Percentiles rank a stretch among this genome's conserved stretches.
Conservation (phyloP, 2,797 vertebrate species). For the Galaxias olidus region DNA sequence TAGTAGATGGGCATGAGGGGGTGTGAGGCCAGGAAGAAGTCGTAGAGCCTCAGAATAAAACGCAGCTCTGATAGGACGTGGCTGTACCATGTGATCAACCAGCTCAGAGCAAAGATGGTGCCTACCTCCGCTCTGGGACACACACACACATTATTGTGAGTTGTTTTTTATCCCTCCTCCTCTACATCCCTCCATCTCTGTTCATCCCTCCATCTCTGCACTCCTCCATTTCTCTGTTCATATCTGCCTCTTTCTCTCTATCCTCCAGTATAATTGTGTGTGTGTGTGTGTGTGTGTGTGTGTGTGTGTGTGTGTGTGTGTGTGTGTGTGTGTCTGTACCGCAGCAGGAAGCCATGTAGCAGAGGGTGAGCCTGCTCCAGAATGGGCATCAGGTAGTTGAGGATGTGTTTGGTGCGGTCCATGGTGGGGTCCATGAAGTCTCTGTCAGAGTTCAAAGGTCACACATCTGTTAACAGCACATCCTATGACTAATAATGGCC, state of each 20-base stretch:
- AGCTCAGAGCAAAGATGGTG: constrained; percentile 97
- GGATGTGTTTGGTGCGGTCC: constrained; percentile 98
- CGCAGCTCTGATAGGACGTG: constrained; percentile 95
- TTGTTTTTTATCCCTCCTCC: not conserved
- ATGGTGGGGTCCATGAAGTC: constrained; percentile 99
- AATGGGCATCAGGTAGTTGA: constrained; percentile 99
- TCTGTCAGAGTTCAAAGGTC: constrained; percentile 62
- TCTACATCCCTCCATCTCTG: not conserved
- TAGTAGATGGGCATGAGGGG: constrained; percentile 99
- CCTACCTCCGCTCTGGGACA: constrained; percentile 90
- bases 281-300: too few relatives aligned
- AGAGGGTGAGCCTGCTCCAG: constrained; percentile 95
- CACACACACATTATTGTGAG: constrained; percentile 5
- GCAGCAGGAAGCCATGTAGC: constrained; percentile 96
- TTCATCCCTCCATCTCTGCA: too few relatives aligned
- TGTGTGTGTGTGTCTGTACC: constrained; percentile 68
- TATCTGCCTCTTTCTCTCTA: too few relatives aligned
- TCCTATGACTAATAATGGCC: too few relatives aligned
- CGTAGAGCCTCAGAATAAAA: constrained; percentile 96
- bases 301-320: too few relatives aligned
- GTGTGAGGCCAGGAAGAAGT: constrained; percentile 98
- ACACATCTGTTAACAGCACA: too few relatives aligned
- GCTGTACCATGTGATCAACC: constrained; percentile 99
- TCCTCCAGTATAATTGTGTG: too few relatives aligned
- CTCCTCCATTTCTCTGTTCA: too few relatives aligned